phyloP scores from a whole-genome alignment of 2,888 invertebrate species.

The Limnephilus marmoratus region DNA sequence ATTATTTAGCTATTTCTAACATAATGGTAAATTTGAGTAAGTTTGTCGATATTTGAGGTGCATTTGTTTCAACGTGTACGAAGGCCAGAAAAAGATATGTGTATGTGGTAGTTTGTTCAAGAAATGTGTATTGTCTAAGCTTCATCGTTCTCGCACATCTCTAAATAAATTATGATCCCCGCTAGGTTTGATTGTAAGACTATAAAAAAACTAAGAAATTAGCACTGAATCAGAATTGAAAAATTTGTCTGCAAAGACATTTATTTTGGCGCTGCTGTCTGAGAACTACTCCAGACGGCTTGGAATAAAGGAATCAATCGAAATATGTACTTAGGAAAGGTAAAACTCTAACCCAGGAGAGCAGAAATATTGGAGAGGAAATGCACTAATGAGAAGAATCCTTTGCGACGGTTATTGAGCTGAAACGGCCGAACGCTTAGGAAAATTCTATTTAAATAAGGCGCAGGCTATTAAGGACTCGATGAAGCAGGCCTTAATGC shows the following conservation, averaged over 20 bases:
- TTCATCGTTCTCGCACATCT: no score
- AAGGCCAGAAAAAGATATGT: no score
- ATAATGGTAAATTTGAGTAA: no score
- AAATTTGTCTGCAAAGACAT: neutral
- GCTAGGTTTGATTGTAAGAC: neutral
- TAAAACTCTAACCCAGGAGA: neutral
- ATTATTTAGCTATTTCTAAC: no score
- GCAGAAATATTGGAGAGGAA: conserved; percentile 6
- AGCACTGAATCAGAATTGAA: no score
- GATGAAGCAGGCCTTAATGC: neutral
- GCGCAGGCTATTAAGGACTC: neutral
- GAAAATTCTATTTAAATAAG: conserved; percentile 3
- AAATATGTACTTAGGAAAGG: neutral
- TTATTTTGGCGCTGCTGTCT: neutral
- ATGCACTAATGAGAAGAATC: conserved; percentile 31
- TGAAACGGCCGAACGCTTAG: conserved; percentile 19
- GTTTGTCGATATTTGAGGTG: no score
- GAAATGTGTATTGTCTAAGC: neutral
- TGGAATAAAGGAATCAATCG: neutral
- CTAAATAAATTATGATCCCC: no score
- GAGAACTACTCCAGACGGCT: neutral
- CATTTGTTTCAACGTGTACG: no score
- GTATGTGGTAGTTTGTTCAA: no score
- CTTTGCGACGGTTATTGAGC: conserved; percentile 13
- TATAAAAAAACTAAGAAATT: no score